These are phyloP conservation scores for Phenganax marumi DNA, from an alignment of 92 coral and sea anemone genomes.

Conservation along the genomic window DNA sequence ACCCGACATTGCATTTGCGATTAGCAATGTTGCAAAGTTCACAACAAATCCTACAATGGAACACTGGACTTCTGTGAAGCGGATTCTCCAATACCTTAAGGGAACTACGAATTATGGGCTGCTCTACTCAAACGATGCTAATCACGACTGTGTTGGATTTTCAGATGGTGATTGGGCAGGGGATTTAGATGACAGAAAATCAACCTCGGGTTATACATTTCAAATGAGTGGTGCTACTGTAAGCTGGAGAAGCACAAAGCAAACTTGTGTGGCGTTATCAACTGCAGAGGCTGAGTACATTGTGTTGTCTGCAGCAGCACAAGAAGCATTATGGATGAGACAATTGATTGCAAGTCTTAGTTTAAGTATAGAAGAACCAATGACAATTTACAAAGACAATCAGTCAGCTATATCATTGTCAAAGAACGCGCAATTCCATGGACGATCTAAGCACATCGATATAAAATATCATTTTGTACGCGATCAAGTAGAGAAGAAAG, in stretches of 20 bases:
- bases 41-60: slow-evolving; percentile 52
- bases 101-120: slow-evolving; percentile 33
- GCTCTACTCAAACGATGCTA: slow-evolving; percentile 8
- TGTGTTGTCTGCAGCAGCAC: slow-evolving; percentile 50
- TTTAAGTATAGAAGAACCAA: background rate
- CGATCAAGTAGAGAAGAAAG: slow-evolving; percentile 32
- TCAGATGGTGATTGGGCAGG: slow-evolving; percentile 64
- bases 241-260: slow-evolving; percentile 70
- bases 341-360: slow-evolving; percentile 47
- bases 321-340: slow-evolving; percentile 62
- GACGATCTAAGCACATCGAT: slow-evolving; percentile 58
- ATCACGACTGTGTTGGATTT: slow-evolving; percentile 56
- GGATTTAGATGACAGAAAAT: slow-evolving; percentile 57
- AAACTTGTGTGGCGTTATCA: slow-evolving; percentile 57
- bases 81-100: slow-evolving; percentile 43
- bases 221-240: slow-evolving; percentile 57
- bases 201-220: slow-evolving; percentile 54
- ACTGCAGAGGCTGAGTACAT: slow-evolving; percentile 60
- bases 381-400: slow-evolving; percentile 45
- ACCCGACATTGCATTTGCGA: slow-evolving; percentile 62
- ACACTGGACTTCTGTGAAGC: slow-evolving; percentile 58
- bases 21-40: slow-evolving; percentile 57
- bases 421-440: slow-evolving; percentile 55
- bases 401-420: slow-evolving; percentile 53
- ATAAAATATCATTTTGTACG: slow-evolving; percentile 21